phyloP scores from a whole-genome alignment of 2,797 vertebrate species.

The Lepus oiostolus region DNA sequence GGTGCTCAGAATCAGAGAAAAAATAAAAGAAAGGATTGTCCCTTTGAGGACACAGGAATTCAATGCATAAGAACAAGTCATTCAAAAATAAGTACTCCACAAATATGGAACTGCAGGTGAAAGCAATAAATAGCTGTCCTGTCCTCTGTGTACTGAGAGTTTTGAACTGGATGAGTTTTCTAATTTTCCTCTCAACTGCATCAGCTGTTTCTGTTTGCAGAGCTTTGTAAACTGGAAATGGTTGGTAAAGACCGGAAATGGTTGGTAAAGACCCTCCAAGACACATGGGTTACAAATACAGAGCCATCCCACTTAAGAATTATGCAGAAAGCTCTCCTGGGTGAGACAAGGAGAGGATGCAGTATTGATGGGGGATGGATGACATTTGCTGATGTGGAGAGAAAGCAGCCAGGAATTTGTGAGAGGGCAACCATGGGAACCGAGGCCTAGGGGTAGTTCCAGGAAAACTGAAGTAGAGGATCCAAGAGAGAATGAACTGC shows the following conservation, averaged over 20 bases:
- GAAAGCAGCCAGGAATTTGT: background rate
- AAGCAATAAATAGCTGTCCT: slow-evolving; percentile 58
- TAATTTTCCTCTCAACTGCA: slow-evolving; percentile 43
- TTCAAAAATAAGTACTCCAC: slow-evolving; percentile 68
- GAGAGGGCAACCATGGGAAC: background rate
- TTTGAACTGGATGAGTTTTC: background rate
- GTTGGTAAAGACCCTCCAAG: too few species aligned
- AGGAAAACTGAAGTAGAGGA: background rate
- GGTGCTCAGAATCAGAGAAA: slow-evolving; percentile 69
- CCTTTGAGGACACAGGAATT: slow-evolving; percentile 66
- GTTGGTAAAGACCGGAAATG: background rate
- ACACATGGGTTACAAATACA: background rate
- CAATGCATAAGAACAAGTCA: slow-evolving; percentile 63
- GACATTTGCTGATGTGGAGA: background rate
- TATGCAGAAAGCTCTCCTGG: background rate
- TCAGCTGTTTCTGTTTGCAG: background rate
- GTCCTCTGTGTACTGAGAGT: slow-evolving; percentile 4
- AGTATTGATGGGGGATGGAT: background rate
- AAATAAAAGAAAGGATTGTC: slow-evolving; percentile 63
- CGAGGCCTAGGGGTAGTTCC: background rate
- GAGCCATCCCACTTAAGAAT: background rate
- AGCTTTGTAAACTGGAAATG: background rate
- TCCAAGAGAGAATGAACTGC: background rate
- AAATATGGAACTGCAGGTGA: slow-evolving; percentile 43
- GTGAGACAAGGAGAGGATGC: accelerated